phyloP scores from a whole-genome alignment of 2,113 vertebrate species.

The Pygoscelis adeliae region DNA sequence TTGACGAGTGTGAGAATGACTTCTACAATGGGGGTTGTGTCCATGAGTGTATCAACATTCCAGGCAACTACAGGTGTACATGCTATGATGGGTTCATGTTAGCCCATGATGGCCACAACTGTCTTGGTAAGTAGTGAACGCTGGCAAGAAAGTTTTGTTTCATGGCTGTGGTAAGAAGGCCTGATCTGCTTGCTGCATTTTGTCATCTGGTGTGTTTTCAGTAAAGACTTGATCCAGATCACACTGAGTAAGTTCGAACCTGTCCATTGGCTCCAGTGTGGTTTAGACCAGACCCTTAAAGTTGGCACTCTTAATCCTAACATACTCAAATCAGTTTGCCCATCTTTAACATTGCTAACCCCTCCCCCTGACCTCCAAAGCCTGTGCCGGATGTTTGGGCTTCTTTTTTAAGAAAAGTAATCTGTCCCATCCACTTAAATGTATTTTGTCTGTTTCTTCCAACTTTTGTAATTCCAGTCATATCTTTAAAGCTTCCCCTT shows the following conservation, averaged over 20 bases:
- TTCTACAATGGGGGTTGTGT: conserved; percentile 96
- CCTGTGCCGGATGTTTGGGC: not conserved
- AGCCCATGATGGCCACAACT: conserved; percentile 96
- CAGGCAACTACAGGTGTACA: conserved; percentile 96
- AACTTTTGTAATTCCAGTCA: not conserved
- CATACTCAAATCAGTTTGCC: not conserved
- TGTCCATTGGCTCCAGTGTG: not conserved
- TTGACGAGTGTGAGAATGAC: conserved; percentile 96
- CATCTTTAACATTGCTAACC: not conserved
- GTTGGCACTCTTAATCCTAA: not conserved
- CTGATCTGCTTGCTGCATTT: not conserved
- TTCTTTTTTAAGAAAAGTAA: not conserved
- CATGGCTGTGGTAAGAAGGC: not conserved
- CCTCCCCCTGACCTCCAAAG: not conserved
- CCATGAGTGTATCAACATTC: conserved; percentile 97
- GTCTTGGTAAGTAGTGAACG: conserved; percentile 82
- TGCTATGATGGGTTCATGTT: conserved; percentile 98
- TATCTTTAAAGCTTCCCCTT: not conserved
- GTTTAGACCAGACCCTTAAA: not conserved
- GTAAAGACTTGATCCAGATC: not conserved
- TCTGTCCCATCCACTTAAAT: not conserved
- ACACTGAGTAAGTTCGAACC: not conserved
- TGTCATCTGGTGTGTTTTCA: not conserved
- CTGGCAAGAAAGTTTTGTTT: not conserved
- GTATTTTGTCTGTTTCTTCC: not conserved